Percentiles rank a stretch among this genome's conserved stretches.
Conservation (phyloP, 1,140 invertebrate genomes). For the Zaprionus kolodkinae region DNA sequence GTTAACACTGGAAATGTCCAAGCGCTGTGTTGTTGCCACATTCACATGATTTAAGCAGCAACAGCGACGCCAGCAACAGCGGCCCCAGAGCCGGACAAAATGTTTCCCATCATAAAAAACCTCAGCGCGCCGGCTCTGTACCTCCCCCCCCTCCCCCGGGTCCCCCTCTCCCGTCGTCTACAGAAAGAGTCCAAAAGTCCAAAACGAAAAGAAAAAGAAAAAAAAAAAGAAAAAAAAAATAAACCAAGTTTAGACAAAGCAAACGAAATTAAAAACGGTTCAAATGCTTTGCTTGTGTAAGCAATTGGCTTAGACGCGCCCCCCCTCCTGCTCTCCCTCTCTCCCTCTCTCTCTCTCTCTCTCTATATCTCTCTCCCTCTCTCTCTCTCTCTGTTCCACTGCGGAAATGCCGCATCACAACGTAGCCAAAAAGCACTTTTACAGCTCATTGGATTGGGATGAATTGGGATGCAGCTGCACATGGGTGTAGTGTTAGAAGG, state of each 20-base stretch:
- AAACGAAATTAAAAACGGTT: slow-evolving; percentile 80
- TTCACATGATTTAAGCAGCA: slow-evolving; percentile 77
- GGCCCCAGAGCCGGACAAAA: slow-evolving; percentile 43
- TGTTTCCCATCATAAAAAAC: slow-evolving; percentile 79
- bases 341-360: background rate
- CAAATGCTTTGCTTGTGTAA: slow-evolving; percentile 72
- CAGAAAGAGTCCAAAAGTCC: slow-evolving; percentile 56
- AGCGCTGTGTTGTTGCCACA: slow-evolving; percentile 75
- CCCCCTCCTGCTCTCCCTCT: background rate
- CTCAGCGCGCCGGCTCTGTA: slow-evolving; percentile 16
- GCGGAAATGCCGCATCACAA: slow-evolving; percentile 37
- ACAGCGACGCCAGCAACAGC: slow-evolving; percentile 33
- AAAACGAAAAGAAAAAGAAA: slow-evolving; percentile 45
- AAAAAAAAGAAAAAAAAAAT: slow-evolving; percentile 52
- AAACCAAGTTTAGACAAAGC: slow-evolving; percentile 62
- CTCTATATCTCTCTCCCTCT: background rate
- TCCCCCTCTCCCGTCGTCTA: slow-evolving; percentile 24
- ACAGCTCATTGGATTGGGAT: slow-evolving; percentile 25
- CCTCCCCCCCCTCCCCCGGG: background rate
- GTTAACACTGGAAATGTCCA: slow-evolving; percentile 67
- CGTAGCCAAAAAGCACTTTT: slow-evolving; percentile 1
- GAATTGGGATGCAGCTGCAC: slow-evolving; percentile 5
- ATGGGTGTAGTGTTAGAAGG: background rate
- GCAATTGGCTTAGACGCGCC: slow-evolving; percentile 54
- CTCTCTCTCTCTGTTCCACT: background rate